Percentiles rank a stretch among this genome's conserved stretches.
Conservation (phyloP, 2,888 invertebrate genomes). For the Microctonus hyperodae region DNA sequence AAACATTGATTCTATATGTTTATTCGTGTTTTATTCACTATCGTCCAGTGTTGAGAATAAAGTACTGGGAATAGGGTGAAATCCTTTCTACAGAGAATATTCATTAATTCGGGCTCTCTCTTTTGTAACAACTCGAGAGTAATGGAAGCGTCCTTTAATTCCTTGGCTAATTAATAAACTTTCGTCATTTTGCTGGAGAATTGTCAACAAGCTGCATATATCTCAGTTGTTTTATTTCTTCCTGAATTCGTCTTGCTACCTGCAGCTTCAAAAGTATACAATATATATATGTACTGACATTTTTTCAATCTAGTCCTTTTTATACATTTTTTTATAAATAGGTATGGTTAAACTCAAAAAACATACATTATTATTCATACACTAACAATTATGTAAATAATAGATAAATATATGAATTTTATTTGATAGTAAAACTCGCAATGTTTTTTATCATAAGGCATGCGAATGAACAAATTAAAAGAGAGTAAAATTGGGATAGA, state of each 20-base stretch:
- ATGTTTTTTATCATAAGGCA: not conserved
- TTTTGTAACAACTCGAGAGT: constrained; percentile 11
- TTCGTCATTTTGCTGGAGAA: constrained; percentile 47
- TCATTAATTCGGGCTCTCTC: constrained; percentile 28
- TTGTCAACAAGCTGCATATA: constrained; percentile 37
- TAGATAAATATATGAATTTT: too few species aligned
- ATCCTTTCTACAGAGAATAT: constrained; percentile 10
- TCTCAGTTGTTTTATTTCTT: constrained; percentile 24
- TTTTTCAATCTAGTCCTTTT: constrained; percentile 7
- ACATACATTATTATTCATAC: too few species aligned
- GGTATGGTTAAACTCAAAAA: not conserved
- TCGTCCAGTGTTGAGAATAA: not conserved
- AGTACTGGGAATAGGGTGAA: not conserved
- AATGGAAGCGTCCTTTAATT: constrained; percentile 49
- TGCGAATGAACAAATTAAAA: not conserved
- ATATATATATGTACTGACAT: too few species aligned
- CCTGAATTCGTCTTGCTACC: constrained; percentile 40
- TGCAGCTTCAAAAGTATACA: constrained; percentile 36
- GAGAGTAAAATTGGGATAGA: not conserved
- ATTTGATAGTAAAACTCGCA: not conserved
- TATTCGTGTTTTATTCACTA: constrained; percentile 28
- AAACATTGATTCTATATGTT: constrained; percentile 33
- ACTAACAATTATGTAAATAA: too few species aligned
- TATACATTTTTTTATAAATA: too few species aligned
- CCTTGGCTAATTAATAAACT: constrained; percentile 59